Evolutionary conservation across 2,888 invertebrate species (phyloP).

Genomic region (Petrolisthes manimaculis): DNA sequence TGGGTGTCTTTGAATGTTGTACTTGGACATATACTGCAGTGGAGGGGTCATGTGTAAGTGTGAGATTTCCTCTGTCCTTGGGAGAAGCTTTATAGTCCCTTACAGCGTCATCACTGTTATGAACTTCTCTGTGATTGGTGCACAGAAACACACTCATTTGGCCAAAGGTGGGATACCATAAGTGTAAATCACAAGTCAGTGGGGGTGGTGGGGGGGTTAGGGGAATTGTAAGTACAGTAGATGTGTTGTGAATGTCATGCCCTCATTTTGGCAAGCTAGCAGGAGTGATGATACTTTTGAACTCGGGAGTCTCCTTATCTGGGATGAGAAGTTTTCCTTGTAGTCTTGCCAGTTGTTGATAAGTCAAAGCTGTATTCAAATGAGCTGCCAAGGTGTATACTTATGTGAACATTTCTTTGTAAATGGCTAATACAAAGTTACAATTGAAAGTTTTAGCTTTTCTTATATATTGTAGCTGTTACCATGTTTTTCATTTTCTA

Average conservation of each 20-base stretch:
- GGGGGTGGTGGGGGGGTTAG: too few species aligned
- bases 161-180: too few species aligned
- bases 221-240: too few species aligned
- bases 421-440: neutral
- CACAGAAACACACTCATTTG: constrained; percentile 35
- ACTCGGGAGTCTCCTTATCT: too few species aligned
- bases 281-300: too few species aligned
- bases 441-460: neutral
- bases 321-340: too few species aligned
- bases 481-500: neutral
- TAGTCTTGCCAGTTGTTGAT: too few species aligned
- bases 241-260: too few species aligned
- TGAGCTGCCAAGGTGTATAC: neutral
- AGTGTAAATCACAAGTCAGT: too few species aligned
- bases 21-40: too few species aligned
- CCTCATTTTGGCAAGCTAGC: too few species aligned
- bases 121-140: constrained; percentile 33
- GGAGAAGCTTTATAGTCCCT: neutral
- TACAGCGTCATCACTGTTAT: constrained; percentile 17
- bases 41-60: constrained; percentile 14
- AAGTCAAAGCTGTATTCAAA: neutral
- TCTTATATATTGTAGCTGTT: neutral
- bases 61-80: constrained; percentile 23
- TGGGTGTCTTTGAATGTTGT: too few species aligned
- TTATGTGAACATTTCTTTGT: neutral